phyloP scores from a whole-genome alignment of 2,113 vertebrate species.

The Apistogramma diplotaenia region DNA sequence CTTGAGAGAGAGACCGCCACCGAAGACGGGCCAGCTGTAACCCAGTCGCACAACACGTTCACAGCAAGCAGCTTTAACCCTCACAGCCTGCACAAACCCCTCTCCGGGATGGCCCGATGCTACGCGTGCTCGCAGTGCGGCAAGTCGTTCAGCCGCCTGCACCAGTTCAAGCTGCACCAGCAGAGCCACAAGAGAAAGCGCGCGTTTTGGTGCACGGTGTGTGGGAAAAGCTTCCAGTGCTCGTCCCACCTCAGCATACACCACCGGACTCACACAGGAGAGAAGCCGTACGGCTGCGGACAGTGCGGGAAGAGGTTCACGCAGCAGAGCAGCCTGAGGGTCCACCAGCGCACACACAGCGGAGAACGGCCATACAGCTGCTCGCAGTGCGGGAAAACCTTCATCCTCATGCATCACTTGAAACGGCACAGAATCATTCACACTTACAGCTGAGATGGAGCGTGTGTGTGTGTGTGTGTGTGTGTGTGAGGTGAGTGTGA shows the following conservation, averaged over 20 bases:
- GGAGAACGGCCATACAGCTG: slow-evolving; percentile 76
- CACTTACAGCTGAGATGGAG: slow-evolving; percentile 52
- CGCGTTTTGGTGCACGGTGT: slow-evolving; percentile 71
- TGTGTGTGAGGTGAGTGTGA: background rate
- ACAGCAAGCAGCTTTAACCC: background rate
- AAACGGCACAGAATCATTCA: slow-evolving; percentile 71
- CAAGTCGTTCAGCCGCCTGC: slow-evolving; percentile 62
- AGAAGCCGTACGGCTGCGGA: slow-evolving; percentile 70
- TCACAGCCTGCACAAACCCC: slow-evolving; percentile 3
- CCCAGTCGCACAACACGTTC: slow-evolving; percentile 29
- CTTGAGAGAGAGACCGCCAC: background rate
- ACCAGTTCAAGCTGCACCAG: slow-evolving; percentile 74
- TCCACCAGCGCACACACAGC: slow-evolving; percentile 76
- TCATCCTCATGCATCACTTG: slow-evolving; percentile 74
- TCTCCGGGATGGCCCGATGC: slow-evolving; percentile 7
- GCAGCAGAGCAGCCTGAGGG: slow-evolving; percentile 75
- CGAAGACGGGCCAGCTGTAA: background rate
- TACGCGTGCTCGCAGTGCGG: slow-evolving; percentile 68
- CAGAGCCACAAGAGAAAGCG: slow-evolving; percentile 72
- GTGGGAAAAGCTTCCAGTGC: slow-evolving; percentile 74
- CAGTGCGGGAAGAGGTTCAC: slow-evolving; percentile 75
- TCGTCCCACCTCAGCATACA: slow-evolving; percentile 74
- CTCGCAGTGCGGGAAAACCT: slow-evolving; percentile 72
- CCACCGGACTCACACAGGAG: slow-evolving; percentile 74
- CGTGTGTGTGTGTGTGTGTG: background rate